Evolutionary conservation across 2,113 vertebrate genomes (phyloP), one percentile per base, ranked within the genome.

Genomic region (Bostrychus sinensis): DNA sequence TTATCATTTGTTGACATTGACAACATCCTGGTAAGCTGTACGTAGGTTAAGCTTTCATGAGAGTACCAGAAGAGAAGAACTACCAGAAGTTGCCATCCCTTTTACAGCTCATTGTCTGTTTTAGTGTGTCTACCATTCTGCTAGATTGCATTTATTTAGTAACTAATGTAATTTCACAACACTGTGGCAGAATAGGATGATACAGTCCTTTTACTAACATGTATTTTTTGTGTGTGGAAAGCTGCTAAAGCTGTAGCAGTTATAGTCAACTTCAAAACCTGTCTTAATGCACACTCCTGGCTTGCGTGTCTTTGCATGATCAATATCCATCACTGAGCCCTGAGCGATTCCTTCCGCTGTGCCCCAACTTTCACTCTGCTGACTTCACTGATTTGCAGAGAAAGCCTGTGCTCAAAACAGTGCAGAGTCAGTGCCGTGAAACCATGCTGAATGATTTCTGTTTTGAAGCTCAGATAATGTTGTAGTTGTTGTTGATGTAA

Each of bases 361-460:
- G 5, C 23, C 36, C 39, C 26, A 11, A 17, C 51, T 43, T 45
- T 60, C 66, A 51, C 59, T 80, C 32, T 75, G 77, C 64, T 75
- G 75, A 80, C 72, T 66, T 43, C 38, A 75, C 71, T 46, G 77
- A 74, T 72, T 69, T 66, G 34, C 62, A 48, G 36, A 57, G 59
- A 54, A 60, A 72, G 48, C 56, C 61, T 38, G 50, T 66, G 45
- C 58, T n/a, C 45, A 57, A 38, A 72, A 12, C 0, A 0, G 56
- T 56, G 56, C 42, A 1, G 20, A 30, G 53, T 39, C 50, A 36
- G 28, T 46, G 42, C 69, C 57, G 56, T n/a, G 54, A 57, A 63
- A 12, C 48, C 1, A 16, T 1, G 43, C 32, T 42, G 54, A 37
- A 28, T 68, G 22, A 53, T 70, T 45, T 20, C n/a, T 3, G 17